Conservation (phyloP, 2,888 invertebrate species). For the Diploptera punctata region DNA sequence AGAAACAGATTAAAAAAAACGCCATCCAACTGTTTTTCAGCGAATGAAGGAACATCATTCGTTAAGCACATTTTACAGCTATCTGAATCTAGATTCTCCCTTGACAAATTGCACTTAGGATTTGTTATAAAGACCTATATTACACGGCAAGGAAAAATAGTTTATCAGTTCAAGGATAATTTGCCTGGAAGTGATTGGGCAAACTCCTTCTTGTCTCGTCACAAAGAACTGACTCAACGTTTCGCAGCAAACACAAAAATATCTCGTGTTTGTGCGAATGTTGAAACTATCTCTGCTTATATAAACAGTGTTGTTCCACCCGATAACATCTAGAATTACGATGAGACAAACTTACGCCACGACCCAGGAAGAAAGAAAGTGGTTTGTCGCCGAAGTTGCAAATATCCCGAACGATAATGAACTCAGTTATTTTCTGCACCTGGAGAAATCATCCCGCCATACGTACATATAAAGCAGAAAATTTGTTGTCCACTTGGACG, state of each 20-base stretch:
- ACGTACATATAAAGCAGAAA: neutral
- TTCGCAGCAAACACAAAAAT: neutral
- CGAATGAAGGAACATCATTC: neutral
- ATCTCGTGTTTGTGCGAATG: neutral
- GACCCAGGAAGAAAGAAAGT: neutral
- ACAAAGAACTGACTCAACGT: neutral
- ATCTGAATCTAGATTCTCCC: neutral
- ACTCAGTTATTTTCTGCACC: conserved; percentile 26
- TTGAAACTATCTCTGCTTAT: neutral
- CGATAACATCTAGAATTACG: neutral
- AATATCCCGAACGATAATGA: conserved; percentile 32
- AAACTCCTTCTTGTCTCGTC: neutral
- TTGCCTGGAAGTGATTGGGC: neutral
- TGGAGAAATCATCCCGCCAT: neutral
- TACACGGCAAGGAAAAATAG: neutral
- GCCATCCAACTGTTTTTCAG: too few species aligned
- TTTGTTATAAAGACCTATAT: neutral
- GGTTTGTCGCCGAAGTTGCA: neutral
- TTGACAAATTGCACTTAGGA: neutral
- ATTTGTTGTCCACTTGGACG: neutral
- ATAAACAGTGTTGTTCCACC: neutral
- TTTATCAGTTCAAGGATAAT: conserved; percentile 27
- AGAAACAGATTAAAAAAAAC: too few species aligned
- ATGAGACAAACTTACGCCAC: neutral
- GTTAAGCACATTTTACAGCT: neutral